phyloP scores from a whole-genome alignment of 2,113 vertebrate species.

The Lycocorax pyrrhopterus region DNA sequence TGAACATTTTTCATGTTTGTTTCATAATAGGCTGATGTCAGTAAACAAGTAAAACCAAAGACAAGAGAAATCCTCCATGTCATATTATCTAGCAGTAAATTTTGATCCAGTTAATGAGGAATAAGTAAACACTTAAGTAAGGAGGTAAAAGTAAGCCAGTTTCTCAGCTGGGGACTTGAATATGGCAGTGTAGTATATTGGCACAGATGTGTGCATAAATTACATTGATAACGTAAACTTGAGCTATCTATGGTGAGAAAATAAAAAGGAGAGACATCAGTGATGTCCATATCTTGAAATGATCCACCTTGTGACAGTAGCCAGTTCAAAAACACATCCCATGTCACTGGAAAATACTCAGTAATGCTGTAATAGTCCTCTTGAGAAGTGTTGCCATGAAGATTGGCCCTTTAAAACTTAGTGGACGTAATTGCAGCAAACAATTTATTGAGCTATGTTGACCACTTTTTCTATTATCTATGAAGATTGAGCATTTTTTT shows the following conservation, averaged over 20 bases:
- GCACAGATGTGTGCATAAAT: background rate
- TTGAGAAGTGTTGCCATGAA: background rate
- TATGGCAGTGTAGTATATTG: background rate
- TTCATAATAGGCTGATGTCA: slow-evolving; percentile 18
- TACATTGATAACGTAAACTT: background rate
- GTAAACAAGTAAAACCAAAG: slow-evolving; percentile 33
- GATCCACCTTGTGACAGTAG: background rate
- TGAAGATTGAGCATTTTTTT: background rate
- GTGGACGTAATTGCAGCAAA: background rate
- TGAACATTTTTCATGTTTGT: slow-evolving; percentile 1
- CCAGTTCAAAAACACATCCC: background rate
- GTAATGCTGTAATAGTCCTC: background rate
- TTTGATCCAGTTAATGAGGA: background rate
- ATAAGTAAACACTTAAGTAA: background rate
- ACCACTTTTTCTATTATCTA: background rate
- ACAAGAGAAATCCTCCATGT: background rate
- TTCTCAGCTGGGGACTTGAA: background rate
- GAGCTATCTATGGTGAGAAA: background rate
- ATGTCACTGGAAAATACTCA: background rate
- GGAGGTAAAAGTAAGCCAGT: background rate
- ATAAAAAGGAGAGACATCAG: background rate
- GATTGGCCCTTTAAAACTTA: background rate
- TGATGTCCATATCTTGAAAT: background rate
- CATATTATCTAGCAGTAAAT: background rate
- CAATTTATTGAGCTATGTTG: background rate